Evolutionary conservation across 2,113 vertebrate genomes (phyloP).

Genomic region (Tichodroma muraria): DNA sequence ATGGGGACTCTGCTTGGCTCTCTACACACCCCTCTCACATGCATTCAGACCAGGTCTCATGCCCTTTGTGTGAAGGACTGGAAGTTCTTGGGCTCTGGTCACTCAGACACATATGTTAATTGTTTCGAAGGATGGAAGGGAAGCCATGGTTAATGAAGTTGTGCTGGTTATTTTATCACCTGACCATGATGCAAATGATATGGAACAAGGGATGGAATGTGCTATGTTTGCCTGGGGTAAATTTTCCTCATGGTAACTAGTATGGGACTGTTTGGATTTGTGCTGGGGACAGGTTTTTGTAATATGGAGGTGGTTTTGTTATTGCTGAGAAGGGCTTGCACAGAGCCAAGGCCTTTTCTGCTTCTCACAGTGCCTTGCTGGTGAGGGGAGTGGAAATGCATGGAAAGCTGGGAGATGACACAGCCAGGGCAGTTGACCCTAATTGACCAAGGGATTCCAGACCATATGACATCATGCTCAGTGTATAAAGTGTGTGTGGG

Average conservation of each 20-base stretch:
- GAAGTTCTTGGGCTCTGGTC: background rate
- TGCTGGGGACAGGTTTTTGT: background rate
- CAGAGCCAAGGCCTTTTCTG: background rate
- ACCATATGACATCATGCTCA: background rate
- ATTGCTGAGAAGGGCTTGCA: background rate
- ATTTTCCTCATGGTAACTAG: background rate
- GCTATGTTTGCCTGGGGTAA: background rate
- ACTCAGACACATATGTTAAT: background rate
- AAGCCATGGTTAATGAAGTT: background rate
- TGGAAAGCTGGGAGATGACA: background rate
- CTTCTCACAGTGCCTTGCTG: background rate
- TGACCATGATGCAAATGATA: background rate
- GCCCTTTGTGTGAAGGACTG: background rate
- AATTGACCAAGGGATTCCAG: background rate
- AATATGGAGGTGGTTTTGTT: background rate
- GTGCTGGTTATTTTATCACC: background rate
- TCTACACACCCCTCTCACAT: too few species aligned
- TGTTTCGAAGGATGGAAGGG: background rate
- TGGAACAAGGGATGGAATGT: background rate
- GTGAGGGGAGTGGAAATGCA: background rate
- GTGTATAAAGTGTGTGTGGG: background rate
- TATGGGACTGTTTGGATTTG: background rate
- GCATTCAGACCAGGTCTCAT: background rate
- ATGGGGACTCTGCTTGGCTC: background rate
- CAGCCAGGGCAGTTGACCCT: background rate